phyloP scores from a whole-genome alignment of 2,888 invertebrate species.

The Anagyrus pseudococci region DNA sequence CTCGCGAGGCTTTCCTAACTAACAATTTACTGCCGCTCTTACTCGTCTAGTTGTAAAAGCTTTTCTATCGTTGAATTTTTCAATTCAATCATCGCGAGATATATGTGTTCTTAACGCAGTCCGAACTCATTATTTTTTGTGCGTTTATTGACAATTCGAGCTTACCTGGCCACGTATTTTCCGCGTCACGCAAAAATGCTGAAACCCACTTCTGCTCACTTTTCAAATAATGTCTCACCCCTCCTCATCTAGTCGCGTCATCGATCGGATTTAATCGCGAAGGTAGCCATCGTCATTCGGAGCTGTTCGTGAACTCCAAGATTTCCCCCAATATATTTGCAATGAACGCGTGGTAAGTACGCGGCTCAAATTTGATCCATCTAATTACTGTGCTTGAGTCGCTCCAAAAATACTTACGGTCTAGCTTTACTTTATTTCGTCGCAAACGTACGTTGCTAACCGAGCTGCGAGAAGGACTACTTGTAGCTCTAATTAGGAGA shows the following conservation, averaged over 20 bases:
- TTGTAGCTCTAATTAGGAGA: constrained; percentile 6
- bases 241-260: background rate
- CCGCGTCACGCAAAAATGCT: background rate
- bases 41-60: background rate
- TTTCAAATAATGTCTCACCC: background rate
- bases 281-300: background rate
- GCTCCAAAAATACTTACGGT: background rate
- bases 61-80: background rate
- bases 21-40: background rate
- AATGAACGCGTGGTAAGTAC: background rate
- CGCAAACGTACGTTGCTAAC: background rate
- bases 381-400: background rate
- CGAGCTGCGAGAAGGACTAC: background rate
- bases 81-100: background rate
- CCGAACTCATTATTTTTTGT: background rate
- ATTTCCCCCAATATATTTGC: constrained; percentile 4
- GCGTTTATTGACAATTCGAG: background rate
- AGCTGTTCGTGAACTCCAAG: background rate
- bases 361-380: background rate
- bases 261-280: background rate
- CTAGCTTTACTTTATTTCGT: background rate
- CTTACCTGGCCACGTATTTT: background rate
- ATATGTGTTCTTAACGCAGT: background rate
- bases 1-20: background rate
- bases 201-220: background rate